Evolutionary conservation across 1,140 invertebrate genomes (phyloP).

Genomic region (Diabrotica undecimpunctata): DNA sequence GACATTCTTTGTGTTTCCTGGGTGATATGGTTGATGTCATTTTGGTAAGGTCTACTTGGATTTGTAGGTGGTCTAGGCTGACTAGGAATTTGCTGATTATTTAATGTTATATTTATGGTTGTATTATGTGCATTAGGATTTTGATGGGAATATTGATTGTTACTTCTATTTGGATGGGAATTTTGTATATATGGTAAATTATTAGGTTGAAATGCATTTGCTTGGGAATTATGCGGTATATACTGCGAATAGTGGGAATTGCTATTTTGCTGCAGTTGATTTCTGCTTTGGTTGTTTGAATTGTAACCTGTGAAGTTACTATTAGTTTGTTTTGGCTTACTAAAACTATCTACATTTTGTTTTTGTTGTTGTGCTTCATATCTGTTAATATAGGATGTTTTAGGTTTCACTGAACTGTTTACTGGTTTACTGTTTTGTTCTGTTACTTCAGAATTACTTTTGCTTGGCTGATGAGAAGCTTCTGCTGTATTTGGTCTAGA

Average conservation of each 20-base stretch:
- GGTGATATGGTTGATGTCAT: constrained; percentile 25
- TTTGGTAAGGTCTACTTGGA: not conserved
- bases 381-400: not conserved
- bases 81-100: not conserved
- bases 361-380: not conserved
- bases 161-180: not conserved
- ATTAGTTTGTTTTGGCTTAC: not conserved
- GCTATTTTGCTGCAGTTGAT: too few relatives aligned
- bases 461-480: not conserved
- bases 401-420: not conserved
- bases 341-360: not conserved
- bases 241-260: not conserved
- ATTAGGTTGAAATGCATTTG: not conserved
- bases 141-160: constrained; percentile 12
- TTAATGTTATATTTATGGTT: not conserved
- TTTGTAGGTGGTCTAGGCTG: not conserved
- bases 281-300: not conserved
- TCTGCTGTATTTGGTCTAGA: not conserved
- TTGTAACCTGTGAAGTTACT: not conserved
- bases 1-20: constrained; percentile 34
- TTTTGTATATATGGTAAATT: not conserved
- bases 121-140: constrained; percentile 19
- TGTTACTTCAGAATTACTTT: not conserved
- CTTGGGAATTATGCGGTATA: not conserved
- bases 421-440: not conserved